A percentile compares a stretch with the other conserved stretches of the same genome.
Conservation (phyloP, 2,888 invertebrate genomes). For the Sclerodermus sp. region DNA sequence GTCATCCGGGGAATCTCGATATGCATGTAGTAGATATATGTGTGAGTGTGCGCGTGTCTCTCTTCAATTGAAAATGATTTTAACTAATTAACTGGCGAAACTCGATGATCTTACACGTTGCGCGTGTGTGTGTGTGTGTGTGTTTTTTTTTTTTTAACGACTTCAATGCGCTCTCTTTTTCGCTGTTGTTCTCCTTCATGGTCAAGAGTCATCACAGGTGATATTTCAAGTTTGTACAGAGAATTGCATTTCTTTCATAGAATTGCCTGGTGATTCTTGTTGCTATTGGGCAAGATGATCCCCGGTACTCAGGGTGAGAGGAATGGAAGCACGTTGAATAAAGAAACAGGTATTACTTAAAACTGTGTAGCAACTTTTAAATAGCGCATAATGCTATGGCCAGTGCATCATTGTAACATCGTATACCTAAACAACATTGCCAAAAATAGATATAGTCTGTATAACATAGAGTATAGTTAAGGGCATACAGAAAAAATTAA, state of each 20-base stretch:
- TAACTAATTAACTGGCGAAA: no score
- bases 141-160: slow-evolving; percentile 6
- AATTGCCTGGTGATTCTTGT: no score
- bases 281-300: no score
- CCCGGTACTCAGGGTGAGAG: not conserved
- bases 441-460: slow-evolving; percentile 58
- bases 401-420: slow-evolving; percentile 56
- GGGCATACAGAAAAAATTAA: slow-evolving; percentile 48
- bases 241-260: slow-evolving; percentile 17
- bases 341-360: slow-evolving; percentile 35
- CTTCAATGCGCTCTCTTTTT: no score
- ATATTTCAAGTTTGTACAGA: slow-evolving; percentile 43
- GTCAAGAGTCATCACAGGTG: no score
- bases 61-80: no score
- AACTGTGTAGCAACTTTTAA: slow-evolving; percentile 37
- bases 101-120: no score
- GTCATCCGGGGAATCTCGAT: no score
- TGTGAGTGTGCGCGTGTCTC: no score
- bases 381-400: slow-evolving; percentile 56
- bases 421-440: slow-evolving; percentile 58
- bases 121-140: not conserved
- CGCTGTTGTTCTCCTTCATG: no score
- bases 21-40: no score
- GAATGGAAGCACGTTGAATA: not conserved
- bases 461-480: slow-evolving; percentile 58